These are phyloP conservation scores for Scaptomyza tumidula DNA, from an alignment of 2,888 invertebrate genomes.

Conservation along the genomic window DNA sequence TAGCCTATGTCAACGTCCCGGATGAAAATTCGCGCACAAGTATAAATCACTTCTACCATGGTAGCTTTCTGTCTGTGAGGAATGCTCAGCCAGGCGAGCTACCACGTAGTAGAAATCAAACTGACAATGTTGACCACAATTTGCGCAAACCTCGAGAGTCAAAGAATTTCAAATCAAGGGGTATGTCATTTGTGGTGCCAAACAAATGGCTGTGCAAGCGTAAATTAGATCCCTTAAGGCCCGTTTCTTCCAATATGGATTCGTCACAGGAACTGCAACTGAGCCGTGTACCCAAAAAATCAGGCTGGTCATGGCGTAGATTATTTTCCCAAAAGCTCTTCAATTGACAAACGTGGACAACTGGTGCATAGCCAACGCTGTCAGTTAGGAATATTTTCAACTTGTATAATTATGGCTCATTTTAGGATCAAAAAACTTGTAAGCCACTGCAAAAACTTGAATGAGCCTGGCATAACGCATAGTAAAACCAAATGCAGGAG, in stretches of 20 bases:
- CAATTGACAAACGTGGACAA: not conserved
- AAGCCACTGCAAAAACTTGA: constrained; percentile 48
- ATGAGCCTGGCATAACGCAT: constrained; percentile 3
- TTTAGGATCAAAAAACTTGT: constrained; percentile 52
- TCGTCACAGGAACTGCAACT: not conserved
- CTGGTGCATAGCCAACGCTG: constrained; percentile 14
- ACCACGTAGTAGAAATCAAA: not conserved
- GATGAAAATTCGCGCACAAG: not conserved
- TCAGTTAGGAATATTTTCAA: constrained; percentile 6
- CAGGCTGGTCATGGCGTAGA: constrained; percentile 17
- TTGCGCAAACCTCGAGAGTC: not conserved
- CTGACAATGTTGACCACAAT: not conserved
- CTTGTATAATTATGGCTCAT: constrained; percentile 40
- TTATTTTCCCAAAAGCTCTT: constrained; percentile 10
- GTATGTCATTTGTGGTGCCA: constrained; percentile 25
- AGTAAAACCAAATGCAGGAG: not conserved
- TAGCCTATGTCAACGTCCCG: not conserved
- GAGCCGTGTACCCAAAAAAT: not conserved
- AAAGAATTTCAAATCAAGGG: not conserved
- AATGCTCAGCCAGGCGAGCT: not conserved
- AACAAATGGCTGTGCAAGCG: constrained; percentile 13
- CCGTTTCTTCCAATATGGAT: not conserved
- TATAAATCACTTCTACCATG: constrained; percentile 31
- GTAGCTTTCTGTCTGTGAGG: constrained; percentile 46
- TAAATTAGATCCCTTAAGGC: not conserved